Evolutionary conservation across 2,113 vertebrate genomes (phyloP).

Genomic region (Ibidorhyncha struthersii): DNA sequence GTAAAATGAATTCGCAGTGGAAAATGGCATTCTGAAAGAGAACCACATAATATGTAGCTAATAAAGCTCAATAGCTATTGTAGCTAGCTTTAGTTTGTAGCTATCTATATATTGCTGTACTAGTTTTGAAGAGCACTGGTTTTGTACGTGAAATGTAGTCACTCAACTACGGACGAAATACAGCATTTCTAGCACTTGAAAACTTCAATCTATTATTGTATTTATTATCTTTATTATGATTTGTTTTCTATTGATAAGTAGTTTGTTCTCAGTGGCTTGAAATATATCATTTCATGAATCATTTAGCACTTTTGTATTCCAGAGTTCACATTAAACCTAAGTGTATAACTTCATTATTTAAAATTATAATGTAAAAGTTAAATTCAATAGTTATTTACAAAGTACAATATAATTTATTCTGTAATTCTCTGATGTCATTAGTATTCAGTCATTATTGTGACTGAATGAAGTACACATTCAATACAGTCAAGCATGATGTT

Average conservation of each 20-base stretch:
- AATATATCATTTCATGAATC: neutral
- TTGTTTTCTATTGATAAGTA: neutral
- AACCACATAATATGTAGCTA: neutral
- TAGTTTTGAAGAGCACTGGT: neutral
- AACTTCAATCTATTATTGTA: neutral
- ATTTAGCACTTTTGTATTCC: neutral
- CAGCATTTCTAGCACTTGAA: neutral
- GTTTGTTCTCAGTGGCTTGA: neutral
- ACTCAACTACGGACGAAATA: neutral
- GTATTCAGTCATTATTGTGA: neutral
- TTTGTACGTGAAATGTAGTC: neutral
- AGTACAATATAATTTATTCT: neutral
- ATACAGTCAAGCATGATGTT: neutral
- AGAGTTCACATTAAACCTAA: neutral
- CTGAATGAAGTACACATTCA: neutral
- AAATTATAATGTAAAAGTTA: neutral
- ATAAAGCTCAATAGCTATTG: neutral
- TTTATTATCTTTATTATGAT: neutral
- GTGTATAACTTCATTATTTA: neutral
- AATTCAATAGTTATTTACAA: neutral
- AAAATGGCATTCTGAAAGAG: neutral
- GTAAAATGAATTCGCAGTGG: neutral
- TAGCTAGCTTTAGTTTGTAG: neutral
- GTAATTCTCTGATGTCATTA: neutral
- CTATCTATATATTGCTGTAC: neutral